Base-by-base conservation (phyloP, 2,888 invertebrate species). In the Alloscopus bannaensis region DNA sequence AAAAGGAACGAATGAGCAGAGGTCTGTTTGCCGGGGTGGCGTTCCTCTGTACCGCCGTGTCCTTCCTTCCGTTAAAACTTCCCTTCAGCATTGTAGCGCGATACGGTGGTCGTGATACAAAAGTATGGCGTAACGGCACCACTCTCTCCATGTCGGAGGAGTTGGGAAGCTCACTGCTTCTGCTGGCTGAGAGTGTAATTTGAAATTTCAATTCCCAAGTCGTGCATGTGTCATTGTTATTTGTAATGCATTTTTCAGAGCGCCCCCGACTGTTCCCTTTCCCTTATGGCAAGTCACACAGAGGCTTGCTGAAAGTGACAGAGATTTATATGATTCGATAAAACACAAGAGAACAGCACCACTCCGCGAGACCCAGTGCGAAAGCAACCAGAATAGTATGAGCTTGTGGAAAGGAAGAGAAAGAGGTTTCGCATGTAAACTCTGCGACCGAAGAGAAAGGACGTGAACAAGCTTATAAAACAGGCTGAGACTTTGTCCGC, bases 151-250 rank as follows among this genome's bases (percentile, higher is more conserved):
- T 50, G n/a, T n/a, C n/a, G n/a, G n/a, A n/a, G n/a, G n/a, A n/a
- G n/a, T n/a, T n/a, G n/a, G n/a, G n/a, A n/a, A n/a, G n/a, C n/a
- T n/a, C n/a, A 62, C 26, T 62, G 1, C 16, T 2, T 24, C 18
- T 4, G 11, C 18, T 13, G 11, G 62, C 45, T 62, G 52, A 55
- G 68, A 55, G 68, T 75, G 65, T 76, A 69, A 69, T 76, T 76
- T 76, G 76, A 68, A 76, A 76, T 76, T 75, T 69, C 69, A 76
- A 76, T 76, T 76, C 76, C 76, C 76, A 50, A 69, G 76, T 76
- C 62, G 68, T 76, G 52, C 76, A 62, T 76, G 62, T 77, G 77
- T 77, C 70, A 77, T 70, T 77, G 77, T 70, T 77, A 70, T 69
- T 77, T 77, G 77, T 70, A 77, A 70, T 77, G 64, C 62, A 77